phyloP scores from a whole-genome alignment of 1,140 invertebrate genomes.

The Neotoxoptera formosana region DNA sequence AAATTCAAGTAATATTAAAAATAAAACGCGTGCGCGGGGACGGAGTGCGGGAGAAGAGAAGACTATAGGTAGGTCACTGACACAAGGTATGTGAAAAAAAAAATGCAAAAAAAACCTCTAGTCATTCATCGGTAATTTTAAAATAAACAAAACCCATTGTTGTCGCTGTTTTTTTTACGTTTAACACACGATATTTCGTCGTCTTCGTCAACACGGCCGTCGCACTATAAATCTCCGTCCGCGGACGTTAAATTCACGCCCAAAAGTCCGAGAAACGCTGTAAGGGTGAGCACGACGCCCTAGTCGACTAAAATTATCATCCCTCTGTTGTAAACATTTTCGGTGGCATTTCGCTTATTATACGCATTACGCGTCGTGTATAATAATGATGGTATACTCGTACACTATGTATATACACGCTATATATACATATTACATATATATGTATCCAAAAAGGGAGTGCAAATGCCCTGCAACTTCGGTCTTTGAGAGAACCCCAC shows the following conservation, averaged over 20 bases:
- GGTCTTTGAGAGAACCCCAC: neutral
- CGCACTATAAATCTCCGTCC: neutral
- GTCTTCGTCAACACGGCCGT: neutral
- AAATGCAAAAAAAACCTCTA: neutral
- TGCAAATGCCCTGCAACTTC: neutral
- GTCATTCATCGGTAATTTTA: constrained; percentile 1
- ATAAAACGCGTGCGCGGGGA: neutral
- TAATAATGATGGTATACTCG: neutral
- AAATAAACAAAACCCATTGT: constrained; percentile 31
- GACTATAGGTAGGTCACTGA: neutral
- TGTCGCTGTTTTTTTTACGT: neutral
- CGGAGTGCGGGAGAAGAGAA: neutral
- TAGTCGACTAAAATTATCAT: neutral
- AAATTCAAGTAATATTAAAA: neutral
- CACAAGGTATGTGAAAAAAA: neutral
- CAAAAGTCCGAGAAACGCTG: neutral
- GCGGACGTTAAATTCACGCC: neutral
- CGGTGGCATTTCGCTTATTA: neutral
- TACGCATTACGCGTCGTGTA: neutral
- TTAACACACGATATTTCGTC: neutral
- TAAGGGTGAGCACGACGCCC: neutral
- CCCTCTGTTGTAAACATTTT: neutral
- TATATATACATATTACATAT: too few species aligned
- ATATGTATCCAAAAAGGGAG: neutral
- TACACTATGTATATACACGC: too few species aligned